A percentile compares a stretch with the other conserved stretches of the same genome.
phyloP scores from a whole-genome alignment of 2,888 invertebrate species.

The Suillia variegata region DNA sequence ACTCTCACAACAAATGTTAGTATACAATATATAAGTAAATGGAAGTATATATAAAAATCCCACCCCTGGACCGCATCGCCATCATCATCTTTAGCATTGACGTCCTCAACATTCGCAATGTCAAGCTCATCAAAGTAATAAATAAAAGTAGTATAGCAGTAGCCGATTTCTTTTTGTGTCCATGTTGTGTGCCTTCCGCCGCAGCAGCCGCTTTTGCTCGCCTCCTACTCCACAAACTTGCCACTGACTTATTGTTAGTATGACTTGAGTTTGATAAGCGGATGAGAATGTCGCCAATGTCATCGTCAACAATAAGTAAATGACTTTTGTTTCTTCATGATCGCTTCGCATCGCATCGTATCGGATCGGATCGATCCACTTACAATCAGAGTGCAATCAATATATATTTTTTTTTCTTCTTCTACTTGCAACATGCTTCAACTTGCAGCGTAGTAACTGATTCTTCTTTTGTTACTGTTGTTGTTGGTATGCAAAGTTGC shows the following conservation, averaged over 20 bases:
- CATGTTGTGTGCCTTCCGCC: neutral
- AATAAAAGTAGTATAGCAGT: conserved; percentile 11
- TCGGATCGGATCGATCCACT: conserved; percentile 5
- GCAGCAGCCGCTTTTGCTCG: neutral
- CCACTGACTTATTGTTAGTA: neutral
- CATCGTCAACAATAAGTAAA: conserved; percentile 44
- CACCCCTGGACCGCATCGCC: too few relatives aligned
- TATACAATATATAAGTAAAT: neutral
- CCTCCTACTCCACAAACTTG: neutral
- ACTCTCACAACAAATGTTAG: too few relatives aligned
- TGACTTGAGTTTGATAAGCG: conserved; percentile 53
- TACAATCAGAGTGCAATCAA: conserved; percentile 41
- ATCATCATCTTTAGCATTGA: too few relatives aligned
- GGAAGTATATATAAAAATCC: too few relatives aligned
- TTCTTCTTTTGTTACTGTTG: too few relatives aligned
- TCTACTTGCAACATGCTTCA: conserved; percentile 43
- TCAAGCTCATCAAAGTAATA: conserved; percentile 11
- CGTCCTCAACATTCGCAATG: neutral
- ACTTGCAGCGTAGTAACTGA: too few relatives aligned
- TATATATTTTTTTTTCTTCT: conserved; percentile 50
- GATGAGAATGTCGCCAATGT: conserved; percentile 48
- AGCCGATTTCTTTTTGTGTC: conserved; percentile 8
- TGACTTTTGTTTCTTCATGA: conserved; percentile 39
- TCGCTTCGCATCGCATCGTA: conserved; percentile 17
- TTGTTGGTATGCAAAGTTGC: conserved; percentile 50